phyloP scores from a whole-genome alignment of 2,888 invertebrate species.

The Leucophenga maculata region DNA sequence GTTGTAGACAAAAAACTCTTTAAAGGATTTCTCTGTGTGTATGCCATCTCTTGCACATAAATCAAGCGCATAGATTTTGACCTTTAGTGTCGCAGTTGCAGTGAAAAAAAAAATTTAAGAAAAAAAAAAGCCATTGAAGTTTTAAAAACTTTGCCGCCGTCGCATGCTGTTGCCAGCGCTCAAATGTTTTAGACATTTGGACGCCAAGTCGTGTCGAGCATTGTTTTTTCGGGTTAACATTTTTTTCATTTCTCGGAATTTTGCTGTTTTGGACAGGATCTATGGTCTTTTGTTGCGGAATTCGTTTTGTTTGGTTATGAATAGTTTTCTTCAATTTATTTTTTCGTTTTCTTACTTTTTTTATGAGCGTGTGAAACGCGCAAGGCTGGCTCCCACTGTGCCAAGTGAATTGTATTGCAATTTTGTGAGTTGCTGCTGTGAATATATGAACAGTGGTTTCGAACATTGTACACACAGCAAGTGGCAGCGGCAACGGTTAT shows the following conservation, averaged over 20 bases:
- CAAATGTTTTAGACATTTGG: conserved; percentile 1
- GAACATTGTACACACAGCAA: too few relatives aligned
- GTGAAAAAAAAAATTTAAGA: conserved; percentile 34
- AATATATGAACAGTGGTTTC: too few relatives aligned
- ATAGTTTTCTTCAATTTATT: too few relatives aligned
- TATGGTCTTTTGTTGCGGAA: not conserved
- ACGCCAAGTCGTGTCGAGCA: not conserved
- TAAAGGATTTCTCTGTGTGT: not conserved
- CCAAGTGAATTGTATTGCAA: too few relatives aligned
- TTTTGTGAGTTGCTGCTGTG: too few relatives aligned
- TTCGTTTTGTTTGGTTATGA: too few relatives aligned
- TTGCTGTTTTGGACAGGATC: conserved; percentile 9
- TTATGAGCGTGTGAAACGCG: too few relatives aligned
- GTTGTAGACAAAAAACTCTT: not conserved
- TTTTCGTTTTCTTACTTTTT: too few relatives aligned
- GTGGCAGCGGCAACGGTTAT: too few relatives aligned
- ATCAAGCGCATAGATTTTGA: conserved; percentile 3
- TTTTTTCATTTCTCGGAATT: not conserved
- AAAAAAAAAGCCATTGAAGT: conserved; percentile 30
- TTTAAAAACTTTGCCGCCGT: not conserved
- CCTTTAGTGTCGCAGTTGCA: not conserved
- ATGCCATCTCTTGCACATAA: not conserved
- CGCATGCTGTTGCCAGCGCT: not conserved
- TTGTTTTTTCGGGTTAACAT: not conserved
- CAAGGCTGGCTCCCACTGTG: too few relatives aligned